Conservation (phyloP, 2,888 invertebrate species). For the Arctia plantaginis region DNA sequence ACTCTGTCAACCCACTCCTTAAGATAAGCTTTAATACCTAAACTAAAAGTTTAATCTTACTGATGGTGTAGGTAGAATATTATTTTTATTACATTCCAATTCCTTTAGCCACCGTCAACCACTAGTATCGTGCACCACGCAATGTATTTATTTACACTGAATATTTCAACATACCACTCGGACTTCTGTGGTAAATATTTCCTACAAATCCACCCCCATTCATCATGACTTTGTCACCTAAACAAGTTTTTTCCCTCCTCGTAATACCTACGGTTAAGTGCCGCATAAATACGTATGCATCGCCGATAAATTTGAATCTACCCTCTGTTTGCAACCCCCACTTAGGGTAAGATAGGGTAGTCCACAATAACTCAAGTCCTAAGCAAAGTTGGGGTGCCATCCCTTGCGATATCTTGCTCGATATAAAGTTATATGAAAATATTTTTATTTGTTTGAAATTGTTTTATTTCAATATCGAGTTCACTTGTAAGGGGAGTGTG, state of each 20-base stretch:
- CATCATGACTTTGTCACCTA: constrained; percentile 39
- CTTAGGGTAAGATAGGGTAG: constrained; percentile 50
- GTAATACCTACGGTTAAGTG: constrained; percentile 59
- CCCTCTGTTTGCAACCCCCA: constrained; percentile 68
- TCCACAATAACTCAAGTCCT: constrained; percentile 75
- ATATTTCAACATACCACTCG: constrained; percentile 21
- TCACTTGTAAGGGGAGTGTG: constrained; percentile 11
- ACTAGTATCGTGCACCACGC: background rate
- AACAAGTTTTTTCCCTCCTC: constrained; percentile 41
- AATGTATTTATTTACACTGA: constrained; percentile 5
- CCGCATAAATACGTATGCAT: constrained; percentile 69
- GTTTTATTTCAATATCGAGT: constrained; percentile 27
- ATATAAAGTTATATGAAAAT: constrained; percentile 41
- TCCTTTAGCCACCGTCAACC: background rate
- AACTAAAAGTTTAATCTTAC: background rate
- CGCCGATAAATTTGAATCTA: constrained; percentile 73
- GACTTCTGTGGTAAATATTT: background rate
- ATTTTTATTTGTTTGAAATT: constrained; percentile 42
- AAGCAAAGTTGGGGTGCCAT: constrained; percentile 64
- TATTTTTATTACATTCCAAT: background rate
- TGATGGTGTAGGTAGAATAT: background rate
- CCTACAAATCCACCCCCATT: constrained; percentile 18
- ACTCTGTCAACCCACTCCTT: background rate
- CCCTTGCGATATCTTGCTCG: constrained; percentile 32
- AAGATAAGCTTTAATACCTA: background rate